These are phyloP conservation scores for Pammene fasciana DNA, from an alignment of 2,888 invertebrate genomes.

Conservation along the genomic window DNA sequence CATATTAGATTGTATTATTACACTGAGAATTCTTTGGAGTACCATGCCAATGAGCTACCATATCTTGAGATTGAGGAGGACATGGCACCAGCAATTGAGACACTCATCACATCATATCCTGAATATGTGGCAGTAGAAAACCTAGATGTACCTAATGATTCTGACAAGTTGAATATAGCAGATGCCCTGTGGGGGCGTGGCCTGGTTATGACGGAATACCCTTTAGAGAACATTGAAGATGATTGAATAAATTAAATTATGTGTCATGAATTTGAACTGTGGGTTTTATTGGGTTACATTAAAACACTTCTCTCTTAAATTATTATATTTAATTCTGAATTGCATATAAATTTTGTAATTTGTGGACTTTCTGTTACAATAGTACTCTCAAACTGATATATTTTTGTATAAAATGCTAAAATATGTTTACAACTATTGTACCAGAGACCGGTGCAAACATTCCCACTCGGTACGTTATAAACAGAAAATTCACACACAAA, in stretches of 20 bases:
- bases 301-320: conserved; percentile 73
- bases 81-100: conserved; percentile 87
- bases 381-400: conserved; percentile 79
- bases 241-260: conserved; percentile 54
- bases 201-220: conserved; percentile 88
- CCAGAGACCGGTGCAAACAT: conserved; percentile 70
- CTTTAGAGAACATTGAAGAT: conserved; percentile 77
- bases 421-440: conserved; percentile 77
- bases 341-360: conserved; percentile 76
- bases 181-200: conserved; percentile 93
- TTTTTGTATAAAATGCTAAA: conserved; percentile 80
- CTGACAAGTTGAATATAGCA: conserved; percentile 86
- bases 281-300: conserved; percentile 44
- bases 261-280: conserved; percentile 31
- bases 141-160: conserved; percentile 86
- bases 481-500: conserved; percentile 82
- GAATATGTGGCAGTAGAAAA: conserved; percentile 88
- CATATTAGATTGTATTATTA: conserved; percentile 89
- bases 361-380: conserved; percentile 83
- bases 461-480: conserved; percentile 67
- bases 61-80: conserved; percentile 87
- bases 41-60: conserved; percentile 90
- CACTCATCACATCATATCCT: conserved; percentile 89
- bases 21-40: conserved; percentile 92
- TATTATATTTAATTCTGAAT: conserved; percentile 81